These are phyloP conservation scores for Ptilodon capucinus DNA, from an alignment of 2,888 invertebrate genomes.

Conservation along the genomic window DNA sequence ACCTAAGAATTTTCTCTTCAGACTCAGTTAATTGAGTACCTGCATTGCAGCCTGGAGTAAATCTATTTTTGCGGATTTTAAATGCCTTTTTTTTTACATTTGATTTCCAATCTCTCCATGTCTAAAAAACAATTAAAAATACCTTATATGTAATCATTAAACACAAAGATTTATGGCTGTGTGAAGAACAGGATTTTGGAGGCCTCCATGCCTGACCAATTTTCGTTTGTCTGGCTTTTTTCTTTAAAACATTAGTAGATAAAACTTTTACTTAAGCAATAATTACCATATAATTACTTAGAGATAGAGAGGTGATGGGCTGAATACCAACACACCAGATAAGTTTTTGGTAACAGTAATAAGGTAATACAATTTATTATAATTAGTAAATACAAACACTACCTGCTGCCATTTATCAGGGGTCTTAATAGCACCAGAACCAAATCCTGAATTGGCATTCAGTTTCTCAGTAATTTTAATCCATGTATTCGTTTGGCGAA, in stretches of 20 bases:
- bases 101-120: slow-evolving; percentile 66
- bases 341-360: too few species aligned
- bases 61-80: slow-evolving; percentile 58
- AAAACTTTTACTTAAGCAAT: too few species aligned
- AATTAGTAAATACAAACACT: not conserved
- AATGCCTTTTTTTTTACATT: slow-evolving; percentile 66
- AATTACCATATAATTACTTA: too few species aligned
- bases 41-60: slow-evolving; percentile 52
- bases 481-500: slow-evolving; percentile 61
- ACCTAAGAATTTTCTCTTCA: slow-evolving; percentile 57
- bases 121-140: slow-evolving; percentile 35
- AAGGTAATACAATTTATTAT: too few species aligned
- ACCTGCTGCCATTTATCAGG: slow-evolving; percentile 70
- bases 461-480: slow-evolving; percentile 64
- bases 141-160: too few species aligned
- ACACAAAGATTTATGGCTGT: too few species aligned
- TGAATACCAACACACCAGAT: too few species aligned
- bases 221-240: too few species aligned
- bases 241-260: too few species aligned
- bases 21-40: slow-evolving; percentile 56
- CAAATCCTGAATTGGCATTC: slow-evolving; percentile 61
- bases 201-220: too few species aligned
- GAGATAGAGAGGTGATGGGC: too few species aligned
- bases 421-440: slow-evolving; percentile 62
- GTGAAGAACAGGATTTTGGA: too few species aligned